Evolutionary conservation across 2,113 vertebrate genomes (phyloP).

Genomic region (Aegithalos caudatus): DNA sequence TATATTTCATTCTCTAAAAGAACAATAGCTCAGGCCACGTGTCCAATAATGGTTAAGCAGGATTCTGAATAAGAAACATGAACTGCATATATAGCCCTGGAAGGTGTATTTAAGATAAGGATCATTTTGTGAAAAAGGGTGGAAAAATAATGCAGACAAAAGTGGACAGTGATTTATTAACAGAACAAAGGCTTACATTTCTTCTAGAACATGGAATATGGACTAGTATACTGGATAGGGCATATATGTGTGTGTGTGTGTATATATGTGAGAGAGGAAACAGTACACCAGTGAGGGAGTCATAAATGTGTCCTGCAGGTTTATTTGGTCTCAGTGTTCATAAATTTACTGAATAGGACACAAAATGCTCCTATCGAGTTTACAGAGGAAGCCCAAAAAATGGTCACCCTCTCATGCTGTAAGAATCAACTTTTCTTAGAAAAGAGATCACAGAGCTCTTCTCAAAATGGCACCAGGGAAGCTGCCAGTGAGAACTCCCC

Average conservation of each 20-base stretch:
- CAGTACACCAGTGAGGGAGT: not conserved
- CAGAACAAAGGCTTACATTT: not conserved
- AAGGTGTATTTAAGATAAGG: not conserved
- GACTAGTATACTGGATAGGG: not conserved
- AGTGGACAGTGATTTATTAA: not conserved
- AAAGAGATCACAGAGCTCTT: not conserved
- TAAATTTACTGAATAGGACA: not conserved
- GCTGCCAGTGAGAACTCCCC: not conserved
- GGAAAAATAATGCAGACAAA: not conserved
- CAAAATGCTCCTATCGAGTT: fast-evolving
- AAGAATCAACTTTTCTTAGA: not conserved
- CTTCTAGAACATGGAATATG: not conserved
- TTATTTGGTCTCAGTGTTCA: not conserved
- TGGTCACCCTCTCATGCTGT: not conserved
- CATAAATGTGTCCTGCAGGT: not conserved
- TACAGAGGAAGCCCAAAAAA: not conserved
- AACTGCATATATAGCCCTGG: not conserved
- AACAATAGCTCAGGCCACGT: not conserved
- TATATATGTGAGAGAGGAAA: not conserved
- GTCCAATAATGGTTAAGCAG: not conserved
- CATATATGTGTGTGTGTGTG: too few relatives aligned
- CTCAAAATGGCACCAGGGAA: not conserved
- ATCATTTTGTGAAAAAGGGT: not conserved
- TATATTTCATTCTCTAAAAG: not conserved
- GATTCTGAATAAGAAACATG: not conserved